Evolutionary conservation across 2,113 vertebrate genomes (phyloP), one percentile per base, ranked within the genome.

Genomic region (Epinephelus moara): DNA sequence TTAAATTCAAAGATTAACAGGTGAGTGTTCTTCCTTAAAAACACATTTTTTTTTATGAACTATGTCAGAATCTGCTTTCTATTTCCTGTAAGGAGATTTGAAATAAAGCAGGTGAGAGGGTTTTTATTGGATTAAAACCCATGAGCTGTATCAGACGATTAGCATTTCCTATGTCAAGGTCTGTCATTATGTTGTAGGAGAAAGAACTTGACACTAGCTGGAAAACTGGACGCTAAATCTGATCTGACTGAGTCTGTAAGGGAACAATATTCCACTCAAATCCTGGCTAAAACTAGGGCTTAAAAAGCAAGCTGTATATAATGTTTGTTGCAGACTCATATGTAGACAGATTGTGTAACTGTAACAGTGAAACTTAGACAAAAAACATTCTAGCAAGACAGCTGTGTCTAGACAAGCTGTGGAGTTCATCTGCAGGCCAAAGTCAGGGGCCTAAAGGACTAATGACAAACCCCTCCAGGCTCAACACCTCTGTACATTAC

Each of bases 61-160:
- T 45, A 75, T 75, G 83, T 87, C 78, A 85, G 82, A 81, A 85
- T 69, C 57, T 47, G 17, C 59, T 67, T 47, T 53, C 52, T 75
- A 50, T 86, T 80, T 52, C 72, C 72, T 63, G 45, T 19, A 0
- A 33, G 23, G 50, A n/a, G 25, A 57, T 50, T 72, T 81, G 53
- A 89, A 85, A 84, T 57, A 75, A 57, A 81, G 42, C 67, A 78
- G 85, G 47, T 25, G 59, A 72, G 73, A 52, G 14, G 25, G 75
- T 82, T 89, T 88, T 82, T 52, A 68, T 78, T 89, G 85, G 82
- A 87, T 75, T 71, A 70, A 67, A 80, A 80, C 47, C 50, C 27
- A 47, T 19, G 30, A 42, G 49, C 64, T 85, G 68, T 78, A 61
- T 83, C 53, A 74, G 66, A 75, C 63, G 59, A 80, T 30, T 37